phyloP scores from a whole-genome alignment of 2,113 vertebrate species.

The Nerophis lumbriciformis region DNA sequence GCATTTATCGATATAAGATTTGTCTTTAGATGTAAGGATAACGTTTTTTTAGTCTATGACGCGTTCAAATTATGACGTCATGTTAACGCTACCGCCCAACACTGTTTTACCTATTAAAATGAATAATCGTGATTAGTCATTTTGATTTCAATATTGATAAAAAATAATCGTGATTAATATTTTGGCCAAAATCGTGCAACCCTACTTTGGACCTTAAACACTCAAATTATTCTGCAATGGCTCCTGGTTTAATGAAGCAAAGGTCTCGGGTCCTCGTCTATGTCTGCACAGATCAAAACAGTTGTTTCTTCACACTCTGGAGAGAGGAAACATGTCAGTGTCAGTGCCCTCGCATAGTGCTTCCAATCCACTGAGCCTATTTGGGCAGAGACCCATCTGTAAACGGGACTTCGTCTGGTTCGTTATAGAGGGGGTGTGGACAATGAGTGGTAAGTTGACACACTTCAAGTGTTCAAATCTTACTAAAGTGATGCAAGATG shows the following conservation, averaged over 20 bases:
- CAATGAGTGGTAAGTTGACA: slow-evolving; percentile 44
- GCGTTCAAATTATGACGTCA: no score
- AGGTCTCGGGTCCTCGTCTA: slow-evolving; percentile 26
- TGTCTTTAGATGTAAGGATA: no score
- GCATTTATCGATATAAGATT: no score
- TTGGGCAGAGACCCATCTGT: slow-evolving; percentile 58
- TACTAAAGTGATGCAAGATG: slow-evolving; percentile 14
- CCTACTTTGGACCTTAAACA: slow-evolving; percentile 14
- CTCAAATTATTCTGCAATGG: slow-evolving; percentile 22
- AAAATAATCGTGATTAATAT: no score
- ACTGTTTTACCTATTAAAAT: no score
- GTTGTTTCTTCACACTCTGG: slow-evolving; percentile 7
- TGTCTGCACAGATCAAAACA: slow-evolving; percentile 44
- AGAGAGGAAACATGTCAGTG: slow-evolving; percentile 57
- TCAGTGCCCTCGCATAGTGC: slow-evolving; percentile 41
- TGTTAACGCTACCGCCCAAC: no score
- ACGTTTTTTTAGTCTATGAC: no score
- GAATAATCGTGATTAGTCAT: no score
- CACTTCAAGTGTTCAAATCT: slow-evolving; percentile 63
- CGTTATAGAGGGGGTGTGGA: slow-evolving; percentile 66
- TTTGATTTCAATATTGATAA: no score
- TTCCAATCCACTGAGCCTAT: slow-evolving; percentile 55
- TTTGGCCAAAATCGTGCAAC: no score
- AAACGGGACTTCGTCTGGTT: slow-evolving; percentile 56
- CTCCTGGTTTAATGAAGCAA: slow-evolving; percentile 25